Conservation (phyloP, 2,797 vertebrate genomes). For the Passerculus sandwichensis region DNA sequence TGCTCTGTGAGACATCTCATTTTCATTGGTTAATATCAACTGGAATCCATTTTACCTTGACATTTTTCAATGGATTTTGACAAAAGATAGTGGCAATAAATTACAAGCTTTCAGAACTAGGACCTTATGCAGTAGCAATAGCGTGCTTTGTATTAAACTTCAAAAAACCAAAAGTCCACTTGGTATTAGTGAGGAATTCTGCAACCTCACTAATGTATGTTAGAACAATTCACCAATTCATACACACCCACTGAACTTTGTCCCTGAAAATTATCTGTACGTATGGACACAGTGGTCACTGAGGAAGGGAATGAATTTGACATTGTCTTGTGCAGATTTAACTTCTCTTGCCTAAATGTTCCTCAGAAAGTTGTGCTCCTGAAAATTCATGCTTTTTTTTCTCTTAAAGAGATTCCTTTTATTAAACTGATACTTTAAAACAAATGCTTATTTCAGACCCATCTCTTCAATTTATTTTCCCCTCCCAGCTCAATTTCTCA, state of each 20-base stretch:
- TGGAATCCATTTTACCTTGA: background rate
- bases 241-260: background rate
- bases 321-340: background rate
- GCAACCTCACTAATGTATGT: background rate
- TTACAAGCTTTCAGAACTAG: background rate
- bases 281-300: background rate
- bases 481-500: background rate
- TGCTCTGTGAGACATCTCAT: background rate
- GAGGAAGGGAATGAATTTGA: background rate
- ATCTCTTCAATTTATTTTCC: background rate
- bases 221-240: background rate
- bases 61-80: background rate
- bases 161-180: background rate
- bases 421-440: slow-evolving; percentile 11
- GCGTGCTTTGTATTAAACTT: background rate
- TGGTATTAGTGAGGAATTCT: background rate
- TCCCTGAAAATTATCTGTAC: background rate
- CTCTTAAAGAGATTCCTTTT: background rate
- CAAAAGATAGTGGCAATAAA: background rate
- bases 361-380: background rate
- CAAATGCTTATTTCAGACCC: background rate
- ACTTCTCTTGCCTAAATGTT: background rate
- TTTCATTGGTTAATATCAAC: background rate
- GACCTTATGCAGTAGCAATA: background rate
- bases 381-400: background rate